Conservation (phyloP, 2,113 vertebrate species). For the Gopherus flavomarginatus region DNA sequence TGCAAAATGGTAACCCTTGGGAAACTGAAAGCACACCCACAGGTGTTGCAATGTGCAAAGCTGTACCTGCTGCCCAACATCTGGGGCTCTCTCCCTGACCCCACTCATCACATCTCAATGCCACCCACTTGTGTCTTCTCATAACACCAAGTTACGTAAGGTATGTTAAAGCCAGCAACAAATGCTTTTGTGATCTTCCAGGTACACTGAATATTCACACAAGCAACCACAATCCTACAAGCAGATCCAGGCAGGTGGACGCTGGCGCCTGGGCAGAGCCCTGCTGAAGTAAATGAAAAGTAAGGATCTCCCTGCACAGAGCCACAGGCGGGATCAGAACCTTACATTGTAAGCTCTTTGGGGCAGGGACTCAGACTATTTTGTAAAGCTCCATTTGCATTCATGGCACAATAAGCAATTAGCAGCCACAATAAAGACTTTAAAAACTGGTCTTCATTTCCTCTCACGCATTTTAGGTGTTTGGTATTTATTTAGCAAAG, state of each 20-base stretch:
- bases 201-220: not conserved
- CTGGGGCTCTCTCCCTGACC: too few relatives aligned
- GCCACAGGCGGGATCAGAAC: not conserved
- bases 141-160: not conserved
- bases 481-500: not conserved
- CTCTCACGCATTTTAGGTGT: not conserved
- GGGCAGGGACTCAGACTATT: not conserved
- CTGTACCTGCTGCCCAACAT: not conserved
- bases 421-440: not conserved
- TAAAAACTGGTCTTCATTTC: not conserved
- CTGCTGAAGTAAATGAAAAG: not conserved
- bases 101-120: not conserved
- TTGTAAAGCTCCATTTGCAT: not conserved
- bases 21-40: not conserved
- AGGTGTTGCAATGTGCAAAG: not conserved
- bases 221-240: not conserved
- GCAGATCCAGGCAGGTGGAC: not conserved
- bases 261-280: not conserved
- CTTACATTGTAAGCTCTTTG: not conserved
- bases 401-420: not conserved
- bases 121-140: not conserved
- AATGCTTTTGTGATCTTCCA: fast-evolving
- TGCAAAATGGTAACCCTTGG: not conserved
- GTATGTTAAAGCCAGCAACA: not conserved
- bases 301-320: not conserved